Conservation (phyloP, 2,888 invertebrate genomes). For the Eupithecia inturbata region DNA sequence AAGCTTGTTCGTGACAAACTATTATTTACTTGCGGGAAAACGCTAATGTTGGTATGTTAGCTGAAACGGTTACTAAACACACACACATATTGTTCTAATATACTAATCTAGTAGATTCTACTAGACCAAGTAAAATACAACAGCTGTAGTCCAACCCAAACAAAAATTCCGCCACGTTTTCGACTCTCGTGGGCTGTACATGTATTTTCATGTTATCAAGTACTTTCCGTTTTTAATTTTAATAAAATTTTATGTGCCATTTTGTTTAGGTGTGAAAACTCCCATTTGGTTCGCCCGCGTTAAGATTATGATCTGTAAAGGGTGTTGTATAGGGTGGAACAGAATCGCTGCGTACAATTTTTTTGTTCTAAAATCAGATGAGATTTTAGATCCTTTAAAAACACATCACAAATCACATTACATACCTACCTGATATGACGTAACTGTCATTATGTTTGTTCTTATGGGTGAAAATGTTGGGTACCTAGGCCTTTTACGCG, state of each 20-base stretch:
- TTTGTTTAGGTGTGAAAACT: constrained; percentile 44
- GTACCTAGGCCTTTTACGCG: too few relatives aligned
- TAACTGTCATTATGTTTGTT: neutral
- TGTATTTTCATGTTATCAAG: constrained; percentile 66
- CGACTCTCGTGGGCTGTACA: constrained; percentile 65
- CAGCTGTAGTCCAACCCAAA: constrained; percentile 44
- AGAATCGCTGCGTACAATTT: constrained; percentile 1
- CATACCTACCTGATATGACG: too few relatives aligned
- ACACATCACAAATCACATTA: neutral
- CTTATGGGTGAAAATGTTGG: too few relatives aligned
- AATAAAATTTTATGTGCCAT: constrained; percentile 58
- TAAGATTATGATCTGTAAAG: constrained; percentile 38
- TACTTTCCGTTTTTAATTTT: constrained; percentile 63
- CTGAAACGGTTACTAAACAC: too few relatives aligned
- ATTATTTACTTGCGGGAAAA: too few relatives aligned
- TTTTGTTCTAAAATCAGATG: constrained; percentile 2
- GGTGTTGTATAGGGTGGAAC: constrained; percentile 31
- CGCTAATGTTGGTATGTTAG: too few relatives aligned
- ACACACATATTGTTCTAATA: too few relatives aligned
- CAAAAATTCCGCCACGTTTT: constrained; percentile 69
- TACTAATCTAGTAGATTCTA: too few relatives aligned
- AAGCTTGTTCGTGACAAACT: too few relatives aligned
- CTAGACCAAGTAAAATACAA: neutral
- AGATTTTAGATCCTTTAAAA: neutral
- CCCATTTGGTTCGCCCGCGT: constrained; percentile 42